Base-by-base conservation (phyloP, 2,888 invertebrate genomes). In the Coecobrya sp. region DNA sequence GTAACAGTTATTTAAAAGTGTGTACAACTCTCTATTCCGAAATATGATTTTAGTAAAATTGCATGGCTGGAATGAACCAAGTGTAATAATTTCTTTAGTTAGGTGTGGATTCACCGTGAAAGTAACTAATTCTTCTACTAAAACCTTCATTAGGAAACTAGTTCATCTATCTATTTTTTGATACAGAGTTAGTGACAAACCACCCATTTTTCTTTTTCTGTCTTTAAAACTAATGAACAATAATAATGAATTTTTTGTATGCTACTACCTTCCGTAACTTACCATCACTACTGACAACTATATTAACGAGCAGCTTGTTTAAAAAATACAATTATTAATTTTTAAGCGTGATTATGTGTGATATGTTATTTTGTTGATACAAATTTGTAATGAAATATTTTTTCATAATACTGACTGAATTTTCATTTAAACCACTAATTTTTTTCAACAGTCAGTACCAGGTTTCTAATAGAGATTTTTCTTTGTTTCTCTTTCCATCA, bases 231-330 rank as follows among this genome's bases (percentile, higher is more conserved):
- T 73, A 42, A 65, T 65, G 16, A 65, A 65, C n/a, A n/a, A n/a
- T n/a, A 65, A 73, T 73, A 42, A 68, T 68, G 36, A 68, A 13
- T 79, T n/a, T n/a, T n/a, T 55, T 79, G 70, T 79, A 79, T 79
- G 79, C 52, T 79, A 52, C 76, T 76, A 76, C 70, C 42, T 70
- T 52, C 49, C 27, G 1, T 76, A 76, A 79, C 79, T 55, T 52
- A 79, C 30, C 27, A 79, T 52, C 42, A 76, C 52, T 79, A 79
- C 79, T 79, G 79, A 79, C 79, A 19, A 79, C 42, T 16, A 19
- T 45, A 49, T 52, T 79, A 52, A 79, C 52, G 79, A 79, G 79
- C 79, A 79, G 79, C 79, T 79, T 79, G 52, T 79, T 79, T 79
- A 8, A 52, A 25, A 25, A 49, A 22, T 79, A 52, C 22, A 79